These are phyloP conservation scores for Plectropomus leopardus DNA, from an alignment of 2,113 vertebrate genomes.

Conservation along the genomic window DNA sequence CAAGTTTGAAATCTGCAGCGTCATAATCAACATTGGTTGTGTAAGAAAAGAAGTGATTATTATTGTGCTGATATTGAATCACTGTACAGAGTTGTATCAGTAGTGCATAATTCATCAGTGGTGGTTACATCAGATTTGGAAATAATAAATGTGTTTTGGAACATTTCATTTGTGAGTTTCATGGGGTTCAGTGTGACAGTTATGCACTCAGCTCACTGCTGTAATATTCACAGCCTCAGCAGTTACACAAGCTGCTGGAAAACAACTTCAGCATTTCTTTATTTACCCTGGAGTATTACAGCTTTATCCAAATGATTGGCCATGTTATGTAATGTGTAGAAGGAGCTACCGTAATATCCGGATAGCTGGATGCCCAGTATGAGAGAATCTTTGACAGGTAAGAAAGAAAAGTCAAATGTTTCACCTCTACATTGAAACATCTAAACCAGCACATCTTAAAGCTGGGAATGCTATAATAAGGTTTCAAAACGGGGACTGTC, in stretches of 20 bases:
- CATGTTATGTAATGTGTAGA: constrained; percentile 21
- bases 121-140: constrained; percentile 46
- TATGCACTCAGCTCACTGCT: constrained; percentile 44
- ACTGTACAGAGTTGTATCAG: constrained; percentile 55
- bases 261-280: constrained; percentile 22
- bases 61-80: constrained; percentile 47
- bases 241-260: constrained; percentile 36
- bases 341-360: not conserved
- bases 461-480: too few species aligned
- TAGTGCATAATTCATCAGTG: constrained; percentile 50
- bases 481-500: too few species aligned
- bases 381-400: not conserved
- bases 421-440: not conserved
- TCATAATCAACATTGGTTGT: constrained; percentile 13
- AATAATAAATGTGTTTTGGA: constrained; percentile 68
- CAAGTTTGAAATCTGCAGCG: constrained; percentile 11
- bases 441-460: not conserved
- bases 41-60: constrained; percentile 35
- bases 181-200: constrained; percentile 26
- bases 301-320: not conserved
- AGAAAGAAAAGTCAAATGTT: not conserved
- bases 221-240: constrained; percentile 46
- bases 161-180: constrained; percentile 51
- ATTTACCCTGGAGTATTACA: constrained; percentile 6
- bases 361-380: constrained; percentile 11